Base-by-base conservation (phyloP, 2,797 vertebrate genomes). In the Otolemur crassicaudatus region DNA sequence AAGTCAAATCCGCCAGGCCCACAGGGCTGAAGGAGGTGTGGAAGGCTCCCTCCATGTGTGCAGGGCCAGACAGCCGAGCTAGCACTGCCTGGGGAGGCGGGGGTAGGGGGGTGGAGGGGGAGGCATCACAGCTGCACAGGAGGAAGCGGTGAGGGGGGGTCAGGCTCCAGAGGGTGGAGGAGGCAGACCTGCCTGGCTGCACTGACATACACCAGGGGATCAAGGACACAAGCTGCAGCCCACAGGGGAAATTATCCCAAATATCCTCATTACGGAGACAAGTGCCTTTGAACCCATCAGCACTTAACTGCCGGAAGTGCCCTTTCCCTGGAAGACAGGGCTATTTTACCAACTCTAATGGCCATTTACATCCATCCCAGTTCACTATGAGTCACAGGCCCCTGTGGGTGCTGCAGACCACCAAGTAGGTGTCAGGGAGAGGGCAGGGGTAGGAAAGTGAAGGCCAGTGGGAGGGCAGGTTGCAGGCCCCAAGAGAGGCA, bases 391-490 rank as follows among this genome's bases (percentile, higher is more conserved):
- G 95, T 93, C 92, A 80, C 65, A 0, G 1, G 23, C 60, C 70
- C 63, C 96, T 97, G 90, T 87, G 17, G 61, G 53, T 67, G 37
- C 13, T 56, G n/a, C 40, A 86, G 16, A 90, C 85, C 19, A 0
- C 16, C 14, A 14, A 1, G 2, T 14, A 65, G 37, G 56, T 34
- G 72, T 96, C 94, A 87, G 81, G 92, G 95, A 94, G 65, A 91
- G 90, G 96, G 91, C 84, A 90, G 90, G 91, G 96, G 67, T 80
- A 72, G 27, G 2, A n/a, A 93, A 40, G n/a, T 83, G 75, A 96
- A 97, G 98, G 96, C 95, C 96, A 96, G 73, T 5, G 22, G 92
- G 87, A 87, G 46, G 85, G 86, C 4, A 31, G 72, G 31, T 70
- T 1, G 49, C 96, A 75, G 61, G 81, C 79, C 10, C 60, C 88